Conservation (phyloP, 53 echinoderm and acorn worm species). For the Temnopleurus reevesii region DNA sequence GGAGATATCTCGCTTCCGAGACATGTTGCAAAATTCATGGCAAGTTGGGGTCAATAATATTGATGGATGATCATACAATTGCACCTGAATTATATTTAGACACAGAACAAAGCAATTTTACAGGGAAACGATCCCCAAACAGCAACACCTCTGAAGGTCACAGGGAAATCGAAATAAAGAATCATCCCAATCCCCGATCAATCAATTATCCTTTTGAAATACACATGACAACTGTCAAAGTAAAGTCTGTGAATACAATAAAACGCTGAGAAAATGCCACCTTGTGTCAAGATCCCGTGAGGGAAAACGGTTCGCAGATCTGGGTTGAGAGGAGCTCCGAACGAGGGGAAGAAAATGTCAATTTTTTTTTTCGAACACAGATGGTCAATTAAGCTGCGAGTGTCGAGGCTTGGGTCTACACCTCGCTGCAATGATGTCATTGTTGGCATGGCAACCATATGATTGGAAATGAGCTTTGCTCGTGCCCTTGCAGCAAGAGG, state of each 20-base stretch:
- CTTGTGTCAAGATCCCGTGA: background rate
- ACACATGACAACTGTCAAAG: background rate
- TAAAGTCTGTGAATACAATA: background rate
- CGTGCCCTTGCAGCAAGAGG: slow-evolving; percentile 2
- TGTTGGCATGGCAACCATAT: slow-evolving; percentile 59
- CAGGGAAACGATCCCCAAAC: background rate
- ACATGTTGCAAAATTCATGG: too few relatives aligned
- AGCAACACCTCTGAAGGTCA: background rate
- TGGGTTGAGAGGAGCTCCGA: background rate
- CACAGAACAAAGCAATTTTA: background rate
- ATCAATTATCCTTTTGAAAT: background rate
- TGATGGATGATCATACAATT: too few relatives aligned
- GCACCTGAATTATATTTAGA: slow-evolving; percentile 1
- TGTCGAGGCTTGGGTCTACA: slow-evolving; percentile 37
- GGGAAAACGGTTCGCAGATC: background rate
- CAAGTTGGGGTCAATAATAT: too few relatives aligned
- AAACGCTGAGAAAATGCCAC: background rate
- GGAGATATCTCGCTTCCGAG: too few relatives aligned
- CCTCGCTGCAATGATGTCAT: slow-evolving; percentile 74
- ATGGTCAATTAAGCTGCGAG: slow-evolving; percentile 51
- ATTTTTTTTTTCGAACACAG: slow-evolving; percentile 47
- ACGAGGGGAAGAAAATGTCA: slow-evolving; percentile 30
- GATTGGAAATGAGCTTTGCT: slow-evolving; percentile 50
- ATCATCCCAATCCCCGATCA: background rate
- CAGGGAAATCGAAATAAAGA: background rate